Evolutionary conservation across 2,888 invertebrate genomes (phyloP).

Genomic region (Dexiosoma caninum): DNA sequence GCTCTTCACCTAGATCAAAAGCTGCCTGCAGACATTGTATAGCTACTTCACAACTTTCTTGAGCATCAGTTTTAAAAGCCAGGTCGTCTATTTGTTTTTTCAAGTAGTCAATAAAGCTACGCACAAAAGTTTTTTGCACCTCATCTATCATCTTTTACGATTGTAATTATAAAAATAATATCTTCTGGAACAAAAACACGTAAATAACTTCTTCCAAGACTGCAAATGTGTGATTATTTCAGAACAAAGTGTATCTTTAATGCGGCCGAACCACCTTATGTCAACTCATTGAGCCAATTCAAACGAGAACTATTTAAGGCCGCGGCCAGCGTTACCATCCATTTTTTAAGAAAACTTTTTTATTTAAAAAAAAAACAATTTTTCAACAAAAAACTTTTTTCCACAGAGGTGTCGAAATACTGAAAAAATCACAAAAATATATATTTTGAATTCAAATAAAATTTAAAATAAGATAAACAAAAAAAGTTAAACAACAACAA

Average conservation of each 20-base stretch:
- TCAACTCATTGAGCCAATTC: conserved; percentile 49
- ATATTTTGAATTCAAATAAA: no score
- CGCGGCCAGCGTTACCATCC: no score
- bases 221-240: conserved; percentile 50
- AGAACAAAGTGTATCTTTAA: conserved; percentile 4
- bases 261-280: conserved; percentile 32
- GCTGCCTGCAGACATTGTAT: conserved; percentile 96
- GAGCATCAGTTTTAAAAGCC: conserved; percentile 73
- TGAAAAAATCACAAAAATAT: no score
- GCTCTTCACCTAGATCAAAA: conserved; percentile 82
- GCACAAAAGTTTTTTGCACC: conserved; percentile 76
- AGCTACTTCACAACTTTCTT: conserved; percentile 88
- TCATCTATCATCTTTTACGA: conserved; percentile 71
- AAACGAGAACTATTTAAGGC: no score
- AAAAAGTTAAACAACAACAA: no score
- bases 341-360: no score
- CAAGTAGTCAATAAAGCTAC: conserved; percentile 75
- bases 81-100: conserved; percentile 73
- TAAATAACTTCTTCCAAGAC: conserved; percentile 29
- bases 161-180: neutral
- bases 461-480: no score
- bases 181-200: conserved; percentile 23
- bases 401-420: no score
- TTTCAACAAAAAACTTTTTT: no score
- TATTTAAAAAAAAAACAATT: no score